These are phyloP conservation scores for Strigops habroptila DNA, from an alignment of 2,113 vertebrate genomes.

Conservation along the genomic window DNA sequence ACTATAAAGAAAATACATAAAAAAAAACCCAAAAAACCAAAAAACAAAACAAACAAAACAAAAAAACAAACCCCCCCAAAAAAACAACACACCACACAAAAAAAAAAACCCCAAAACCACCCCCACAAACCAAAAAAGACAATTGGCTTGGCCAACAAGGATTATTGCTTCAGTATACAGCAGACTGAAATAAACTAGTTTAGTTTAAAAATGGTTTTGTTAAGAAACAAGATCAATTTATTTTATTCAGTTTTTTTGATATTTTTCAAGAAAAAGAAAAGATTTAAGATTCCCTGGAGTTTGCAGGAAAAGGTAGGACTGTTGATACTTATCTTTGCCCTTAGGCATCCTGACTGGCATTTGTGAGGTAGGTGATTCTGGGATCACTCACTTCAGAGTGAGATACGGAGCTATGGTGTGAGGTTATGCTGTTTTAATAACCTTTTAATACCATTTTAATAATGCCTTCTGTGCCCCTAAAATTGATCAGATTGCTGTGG, in stretches of 20 bases:
- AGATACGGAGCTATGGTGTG: fast-evolving
- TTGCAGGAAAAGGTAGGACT: neutral
- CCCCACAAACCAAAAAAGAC: too few species aligned
- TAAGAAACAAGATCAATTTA: neutral
- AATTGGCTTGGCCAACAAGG: neutral
- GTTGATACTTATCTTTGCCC: neutral
- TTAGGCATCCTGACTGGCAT: neutral
- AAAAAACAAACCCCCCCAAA: too few species aligned
- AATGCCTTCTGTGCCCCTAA: neutral
- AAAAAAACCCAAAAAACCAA: neutral
- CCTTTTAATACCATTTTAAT: neutral
- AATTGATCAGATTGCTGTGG: neutral
- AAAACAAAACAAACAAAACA: too few species aligned
- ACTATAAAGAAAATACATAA: neutral
- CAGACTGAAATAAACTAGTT: neutral
- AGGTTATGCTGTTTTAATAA: neutral
- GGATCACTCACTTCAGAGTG: neutral
- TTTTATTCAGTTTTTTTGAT: neutral
- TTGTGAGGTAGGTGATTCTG: neutral
- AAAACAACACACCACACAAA: too few species aligned
- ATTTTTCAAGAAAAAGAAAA: neutral
- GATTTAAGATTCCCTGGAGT: fast-evolving
- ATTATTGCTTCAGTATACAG: neutral
- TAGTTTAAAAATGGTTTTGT: neutral
- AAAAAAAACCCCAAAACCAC: too few species aligned